Evolutionary conservation across 2,888 invertebrate genomes (phyloP), one percentile per base, ranked within the genome.

Genomic region (Muschampia plurimacula): DNA sequence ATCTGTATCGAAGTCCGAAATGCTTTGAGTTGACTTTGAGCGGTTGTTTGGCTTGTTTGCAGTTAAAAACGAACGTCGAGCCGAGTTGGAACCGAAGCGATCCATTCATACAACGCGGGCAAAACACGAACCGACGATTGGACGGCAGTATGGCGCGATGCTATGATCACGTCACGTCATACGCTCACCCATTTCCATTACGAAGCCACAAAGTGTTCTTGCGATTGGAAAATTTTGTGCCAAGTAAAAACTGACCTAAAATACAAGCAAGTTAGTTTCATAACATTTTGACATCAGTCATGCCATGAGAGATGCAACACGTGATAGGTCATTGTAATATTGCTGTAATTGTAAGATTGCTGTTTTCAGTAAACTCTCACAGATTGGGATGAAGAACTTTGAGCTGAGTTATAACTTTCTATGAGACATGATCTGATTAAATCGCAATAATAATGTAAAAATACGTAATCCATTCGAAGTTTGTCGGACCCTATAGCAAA

Each of bases 81-180:
- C 32, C 66, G 63, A 46, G 60, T 74, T 69, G 66, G 77, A 71
- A 74, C 74, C 74, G 72, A 74, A 55, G 55, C 66, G 60, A 77
- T 75, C 75, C 76, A 77, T 81, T 62, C 39, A 36, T n/a, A 76
- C 78, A 78, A 69, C 76, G 74, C 74, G 79, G 77, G 62, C 39
- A 36, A 62, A 36, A 62, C 62, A 15, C 62, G 76, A 76, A 79
- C 76, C 86, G 80, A 79, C 85, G 89, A 93, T 93, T 92, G 93
- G 93, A 86, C 80, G 82, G 76, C 81, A 75, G 75, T 82, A 88
- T 93, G 91, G 93, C 93, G 93, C 91, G 92, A 93, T 90, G 78
- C 80, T 83, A 80, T 82, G 83, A 87, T 22, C 22, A 22, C 22
- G 22, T 87, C 90, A 92, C 92, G 91, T 90, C 90, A 91, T 57